Evolutionary conservation across 2,797 vertebrate species (phyloP).

Genomic region (Lepidocolaptes lacrymiger): DNA sequence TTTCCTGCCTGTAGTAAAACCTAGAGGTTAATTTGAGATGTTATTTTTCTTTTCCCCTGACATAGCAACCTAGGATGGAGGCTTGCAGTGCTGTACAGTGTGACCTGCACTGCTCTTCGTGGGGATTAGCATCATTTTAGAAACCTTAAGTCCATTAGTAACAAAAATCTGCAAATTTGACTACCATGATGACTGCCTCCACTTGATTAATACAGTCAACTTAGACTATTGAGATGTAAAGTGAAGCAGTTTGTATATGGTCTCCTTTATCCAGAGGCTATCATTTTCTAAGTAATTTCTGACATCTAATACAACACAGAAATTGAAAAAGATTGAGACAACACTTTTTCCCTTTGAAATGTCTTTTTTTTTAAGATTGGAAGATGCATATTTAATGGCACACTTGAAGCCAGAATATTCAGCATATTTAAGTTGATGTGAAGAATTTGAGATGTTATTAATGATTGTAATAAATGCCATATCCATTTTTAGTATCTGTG

Average conservation of each 20-base stretch:
- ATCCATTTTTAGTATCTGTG: background rate
- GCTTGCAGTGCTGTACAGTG: background rate
- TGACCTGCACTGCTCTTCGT: background rate
- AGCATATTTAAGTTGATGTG: background rate
- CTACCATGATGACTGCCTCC: background rate
- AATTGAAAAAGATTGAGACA: conserved; percentile 51
- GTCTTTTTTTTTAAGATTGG: conserved; percentile 36
- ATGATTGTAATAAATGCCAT: background rate
- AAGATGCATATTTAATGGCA: conserved; percentile 55
- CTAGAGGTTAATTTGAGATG: background rate
- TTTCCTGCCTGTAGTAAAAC: background rate
- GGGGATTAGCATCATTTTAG: background rate
- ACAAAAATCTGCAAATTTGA: conserved; percentile 15
- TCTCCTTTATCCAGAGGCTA: conserved; percentile 49
- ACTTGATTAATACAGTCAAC: conserved; percentile 48
- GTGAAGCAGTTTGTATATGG: conserved; percentile 60
- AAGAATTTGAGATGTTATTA: conserved; percentile 18
- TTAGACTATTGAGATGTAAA: conserved; percentile 47
- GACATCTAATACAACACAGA: conserved; percentile 5
- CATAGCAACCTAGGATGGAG: background rate
- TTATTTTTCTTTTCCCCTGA: background rate
- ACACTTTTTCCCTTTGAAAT: conserved; percentile 60
- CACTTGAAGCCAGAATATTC: conserved; percentile 27
- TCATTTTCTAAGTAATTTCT: conserved; percentile 52
- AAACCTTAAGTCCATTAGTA: background rate